Percentiles rank a stretch among this genome's conserved stretches.
Evolutionary conservation across 2,888 invertebrate genomes (phyloP).

Genomic region (Sisyra terminalis): DNA sequence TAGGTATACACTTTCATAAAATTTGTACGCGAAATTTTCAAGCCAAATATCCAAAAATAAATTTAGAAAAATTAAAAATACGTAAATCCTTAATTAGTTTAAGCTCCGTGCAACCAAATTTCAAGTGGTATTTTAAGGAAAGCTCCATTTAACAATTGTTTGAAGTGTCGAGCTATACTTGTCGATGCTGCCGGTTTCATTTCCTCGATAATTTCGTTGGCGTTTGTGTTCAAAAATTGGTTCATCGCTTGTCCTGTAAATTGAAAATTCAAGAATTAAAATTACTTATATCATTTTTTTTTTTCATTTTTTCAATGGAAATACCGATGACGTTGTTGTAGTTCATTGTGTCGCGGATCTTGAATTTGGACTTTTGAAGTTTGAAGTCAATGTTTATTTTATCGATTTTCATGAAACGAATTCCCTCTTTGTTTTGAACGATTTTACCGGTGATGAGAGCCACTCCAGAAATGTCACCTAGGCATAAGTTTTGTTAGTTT

Average conservation of each 20-base stretch:
- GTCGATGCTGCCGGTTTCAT: constrained; percentile 61
- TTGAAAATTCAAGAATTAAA: too few species aligned
- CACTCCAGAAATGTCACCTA: constrained; percentile 54
- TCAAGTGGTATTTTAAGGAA: constrained; percentile 55
- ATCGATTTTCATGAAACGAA: constrained; percentile 50
- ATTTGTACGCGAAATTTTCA: too few species aligned
- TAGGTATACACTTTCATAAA: too few species aligned
- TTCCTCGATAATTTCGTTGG: constrained; percentile 65
- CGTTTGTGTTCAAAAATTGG: constrained; percentile 66
- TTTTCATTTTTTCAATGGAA: constrained; percentile 7
- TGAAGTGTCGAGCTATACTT: constrained; percentile 57
- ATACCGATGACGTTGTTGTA: constrained; percentile 60
- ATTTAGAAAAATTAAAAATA: too few species aligned
- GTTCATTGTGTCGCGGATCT: constrained; percentile 54
- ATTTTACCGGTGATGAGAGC: constrained; percentile 56
- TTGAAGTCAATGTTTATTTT: constrained; percentile 54
- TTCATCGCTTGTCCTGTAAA: constrained; percentile 63
- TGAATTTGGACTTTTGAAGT: constrained; percentile 50
- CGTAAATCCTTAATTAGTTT: background rate
- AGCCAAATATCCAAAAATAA: too few species aligned
- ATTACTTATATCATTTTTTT: background rate
- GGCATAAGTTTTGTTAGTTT: constrained; percentile 15
- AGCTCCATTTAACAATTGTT: constrained; percentile 52
- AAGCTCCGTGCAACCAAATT: constrained; percentile 39
- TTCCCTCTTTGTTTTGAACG: constrained; percentile 33